Percentiles rank a stretch among this genome's conserved stretches.
Conservation (phyloP, 2,888 invertebrate species). For the Temnothorax unifasciatus region DNA sequence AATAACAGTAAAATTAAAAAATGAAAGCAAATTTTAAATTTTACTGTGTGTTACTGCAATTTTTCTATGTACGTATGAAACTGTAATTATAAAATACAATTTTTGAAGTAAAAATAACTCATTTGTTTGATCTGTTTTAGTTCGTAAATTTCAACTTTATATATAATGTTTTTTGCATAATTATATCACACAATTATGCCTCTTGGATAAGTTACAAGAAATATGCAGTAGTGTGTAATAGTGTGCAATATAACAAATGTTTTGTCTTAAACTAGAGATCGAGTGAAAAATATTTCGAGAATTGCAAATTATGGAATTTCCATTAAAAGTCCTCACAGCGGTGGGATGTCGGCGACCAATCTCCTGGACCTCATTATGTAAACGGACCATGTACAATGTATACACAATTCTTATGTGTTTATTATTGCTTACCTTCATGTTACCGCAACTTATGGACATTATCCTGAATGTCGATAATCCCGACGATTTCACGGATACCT, state of each 20-base stretch:
- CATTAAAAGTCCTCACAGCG: conserved; percentile 55
- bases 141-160: too few relatives aligned
- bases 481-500: conserved; percentile 63
- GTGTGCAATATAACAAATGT: background rate
- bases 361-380: conserved; percentile 53
- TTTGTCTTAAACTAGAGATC: background rate
- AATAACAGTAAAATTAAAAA: background rate
- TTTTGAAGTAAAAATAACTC: background rate
- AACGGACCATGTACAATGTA: conserved; percentile 54
- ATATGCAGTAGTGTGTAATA: background rate
- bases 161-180: too few relatives aligned
- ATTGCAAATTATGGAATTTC: conserved; percentile 56
- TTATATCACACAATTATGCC: too few relatives aligned
- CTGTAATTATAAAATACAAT: background rate
- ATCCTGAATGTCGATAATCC: conserved; percentile 36
- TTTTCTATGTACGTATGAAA: background rate
- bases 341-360: conserved; percentile 63
- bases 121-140: too few relatives aligned
- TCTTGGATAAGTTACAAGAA: background rate
- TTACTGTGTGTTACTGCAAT: background rate
- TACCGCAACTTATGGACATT: conserved; percentile 62
- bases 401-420: conserved; percentile 54
- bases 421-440: conserved; percentile 37
- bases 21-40: background rate
- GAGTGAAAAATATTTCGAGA: background rate